phyloP scores from a whole-genome alignment of 2,113 vertebrate genomes.

The Condylura cristata region DNA sequence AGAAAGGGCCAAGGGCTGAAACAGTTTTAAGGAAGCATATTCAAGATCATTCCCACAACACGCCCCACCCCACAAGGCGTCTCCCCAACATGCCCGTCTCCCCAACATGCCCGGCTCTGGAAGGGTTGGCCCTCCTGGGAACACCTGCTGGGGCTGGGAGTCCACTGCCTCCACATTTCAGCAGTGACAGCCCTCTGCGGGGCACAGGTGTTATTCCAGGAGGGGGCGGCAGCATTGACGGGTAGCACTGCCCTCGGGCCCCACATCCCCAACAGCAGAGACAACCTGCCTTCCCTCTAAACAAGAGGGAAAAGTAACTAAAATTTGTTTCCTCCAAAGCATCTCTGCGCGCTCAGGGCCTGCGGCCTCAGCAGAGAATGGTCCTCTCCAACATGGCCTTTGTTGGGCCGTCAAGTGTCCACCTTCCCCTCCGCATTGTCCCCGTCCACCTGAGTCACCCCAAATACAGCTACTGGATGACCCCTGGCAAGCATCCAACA shows the following conservation, averaged over 20 bases:
- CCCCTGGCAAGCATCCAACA: accelerated
- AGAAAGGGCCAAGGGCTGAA: not conserved
- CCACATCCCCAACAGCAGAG: not conserved
- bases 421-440: not conserved
- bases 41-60: not conserved
- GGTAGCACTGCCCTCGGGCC: not conserved
- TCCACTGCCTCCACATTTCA: not conserved
- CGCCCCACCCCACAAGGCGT: not conserved
- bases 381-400: not conserved
- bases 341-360: not conserved
- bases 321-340: not conserved
- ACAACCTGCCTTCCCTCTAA: not conserved
- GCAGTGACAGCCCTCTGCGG: not conserved
- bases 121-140: not conserved
- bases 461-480: accelerated
- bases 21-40: not conserved
- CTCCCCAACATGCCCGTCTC: not conserved
- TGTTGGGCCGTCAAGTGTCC: not conserved
- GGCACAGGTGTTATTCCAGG: no score
- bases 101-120: not conserved
- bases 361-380: accelerated
- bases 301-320: no score
- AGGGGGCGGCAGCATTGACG: not conserved
- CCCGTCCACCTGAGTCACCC: accelerated
- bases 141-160: not conserved